Conservation (phyloP, 2,113 vertebrate genomes). For the Zosterops borbonicus region DNA sequence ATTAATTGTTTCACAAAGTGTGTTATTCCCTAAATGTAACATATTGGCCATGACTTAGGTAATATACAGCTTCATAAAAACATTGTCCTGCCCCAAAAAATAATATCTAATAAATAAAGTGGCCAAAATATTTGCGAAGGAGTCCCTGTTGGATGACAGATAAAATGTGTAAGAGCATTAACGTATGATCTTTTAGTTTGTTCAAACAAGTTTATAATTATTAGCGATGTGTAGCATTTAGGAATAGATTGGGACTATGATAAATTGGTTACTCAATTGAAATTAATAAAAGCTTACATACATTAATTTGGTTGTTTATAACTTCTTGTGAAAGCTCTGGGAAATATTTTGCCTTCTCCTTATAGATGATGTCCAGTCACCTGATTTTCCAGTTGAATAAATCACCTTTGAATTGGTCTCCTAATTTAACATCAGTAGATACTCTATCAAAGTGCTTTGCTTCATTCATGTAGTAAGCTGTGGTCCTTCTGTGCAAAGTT, state of each 20-base stretch:
- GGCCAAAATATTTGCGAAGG: neutral
- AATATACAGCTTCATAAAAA: neutral
- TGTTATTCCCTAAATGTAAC: neutral
- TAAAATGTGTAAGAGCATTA: neutral
- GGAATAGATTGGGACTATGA: neutral
- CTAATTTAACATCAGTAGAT: neutral
- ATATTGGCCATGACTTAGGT: neutral
- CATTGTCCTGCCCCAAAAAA: rapidly evolving
- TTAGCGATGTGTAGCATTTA: neutral
- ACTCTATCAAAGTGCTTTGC: neutral
- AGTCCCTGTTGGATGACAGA: neutral
- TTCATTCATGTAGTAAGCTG: neutral
- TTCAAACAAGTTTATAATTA: neutral
- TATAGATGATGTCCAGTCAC: neutral
- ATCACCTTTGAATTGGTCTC: neutral
- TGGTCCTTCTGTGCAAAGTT: neutral
- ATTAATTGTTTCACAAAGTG: neutral
- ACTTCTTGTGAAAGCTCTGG: neutral
- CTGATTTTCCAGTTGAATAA: neutral
- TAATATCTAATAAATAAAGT: neutral
- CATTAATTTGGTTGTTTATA: neutral
- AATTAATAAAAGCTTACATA: neutral
- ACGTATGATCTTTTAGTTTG: neutral
- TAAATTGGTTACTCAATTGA: neutral
- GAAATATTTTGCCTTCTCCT: neutral